phyloP scores from a whole-genome alignment of 2,797 vertebrate genomes.

The Sebastes trivittatus region DNA sequence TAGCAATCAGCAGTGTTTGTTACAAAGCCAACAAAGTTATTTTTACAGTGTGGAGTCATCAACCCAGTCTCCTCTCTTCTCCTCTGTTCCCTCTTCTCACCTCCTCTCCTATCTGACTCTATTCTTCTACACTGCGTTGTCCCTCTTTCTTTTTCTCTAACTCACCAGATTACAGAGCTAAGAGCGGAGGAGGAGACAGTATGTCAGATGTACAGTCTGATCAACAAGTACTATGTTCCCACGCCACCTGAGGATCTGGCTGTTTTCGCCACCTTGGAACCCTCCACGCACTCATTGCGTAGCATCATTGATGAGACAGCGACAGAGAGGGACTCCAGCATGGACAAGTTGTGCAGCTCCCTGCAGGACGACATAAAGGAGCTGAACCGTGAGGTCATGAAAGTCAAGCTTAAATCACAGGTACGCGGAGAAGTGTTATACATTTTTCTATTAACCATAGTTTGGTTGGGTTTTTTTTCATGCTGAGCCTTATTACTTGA shows the following conservation, averaged over 20 bases:
- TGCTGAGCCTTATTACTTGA: not conserved
- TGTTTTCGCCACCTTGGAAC: constrained; percentile 82
- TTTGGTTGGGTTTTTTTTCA: not conserved
- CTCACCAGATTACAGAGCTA: constrained; percentile 80
- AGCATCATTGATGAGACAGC: constrained; percentile 77
- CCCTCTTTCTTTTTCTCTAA: not conserved
- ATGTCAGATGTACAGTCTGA: constrained; percentile 86
- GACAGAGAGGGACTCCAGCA: constrained; percentile 71
- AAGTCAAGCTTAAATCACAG: constrained; percentile 77
- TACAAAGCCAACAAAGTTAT: not conserved
- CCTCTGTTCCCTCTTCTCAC: not conserved
- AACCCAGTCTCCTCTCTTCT: not conserved
- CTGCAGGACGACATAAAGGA: constrained; percentile 83
- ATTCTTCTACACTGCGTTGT: not conserved
- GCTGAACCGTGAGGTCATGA: constrained; percentile 80
- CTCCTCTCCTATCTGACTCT: not conserved
- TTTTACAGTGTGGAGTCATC: not conserved
- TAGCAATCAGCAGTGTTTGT: not conserved
- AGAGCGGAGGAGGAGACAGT: constrained; percentile 81
- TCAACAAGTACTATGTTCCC: constrained; percentile 82
- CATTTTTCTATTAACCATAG: not conserved
- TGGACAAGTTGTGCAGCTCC: constrained; percentile 81
- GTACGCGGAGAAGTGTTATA: constrained; percentile 57
- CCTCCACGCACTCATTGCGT: constrained; percentile 76
- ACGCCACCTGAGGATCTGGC: constrained; percentile 86